Evolutionary conservation across 1,140 invertebrate genomes (phyloP).

Genomic region (Penaeus japonicus): DNA sequence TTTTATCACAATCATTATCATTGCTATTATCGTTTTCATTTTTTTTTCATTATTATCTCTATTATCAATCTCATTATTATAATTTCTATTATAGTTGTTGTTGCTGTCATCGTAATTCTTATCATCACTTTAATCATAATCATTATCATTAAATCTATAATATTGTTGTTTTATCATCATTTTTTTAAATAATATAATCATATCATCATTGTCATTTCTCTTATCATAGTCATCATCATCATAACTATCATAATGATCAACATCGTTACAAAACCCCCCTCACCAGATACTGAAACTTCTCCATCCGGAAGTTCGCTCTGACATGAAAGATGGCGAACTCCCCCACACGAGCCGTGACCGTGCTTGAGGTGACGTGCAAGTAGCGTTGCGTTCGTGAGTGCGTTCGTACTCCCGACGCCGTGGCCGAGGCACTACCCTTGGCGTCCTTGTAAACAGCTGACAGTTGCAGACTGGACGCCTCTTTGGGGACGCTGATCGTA

Average conservation of each 20-base stretch:
- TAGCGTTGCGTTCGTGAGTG: constrained; percentile 60
- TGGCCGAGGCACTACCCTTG: constrained; percentile 58
- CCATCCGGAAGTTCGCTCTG: constrained; percentile 64
- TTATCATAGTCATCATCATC: neutral
- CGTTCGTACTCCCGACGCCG: constrained; percentile 60
- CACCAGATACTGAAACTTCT: constrained; percentile 66
- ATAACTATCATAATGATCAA: neutral
- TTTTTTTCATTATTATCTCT: no score
- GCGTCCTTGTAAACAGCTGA: constrained; percentile 62
- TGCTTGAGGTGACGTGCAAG: constrained; percentile 63
- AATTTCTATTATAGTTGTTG: no score
- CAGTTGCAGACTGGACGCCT: constrained; percentile 59
- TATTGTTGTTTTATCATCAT: no score
- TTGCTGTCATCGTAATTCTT: no score
- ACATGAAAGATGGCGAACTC: constrained; percentile 67
- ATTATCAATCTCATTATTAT: no score
- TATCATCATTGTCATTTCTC: no score
- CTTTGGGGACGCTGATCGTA: constrained; percentile 36
- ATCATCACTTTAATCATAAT: no score
- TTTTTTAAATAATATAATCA: no score
- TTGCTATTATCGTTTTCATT: no score
- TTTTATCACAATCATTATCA: no score
- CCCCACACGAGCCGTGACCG: constrained; percentile 61
- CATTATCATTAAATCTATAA: no score
- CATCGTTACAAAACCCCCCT: constrained; percentile 43